Conservation (phyloP, 92 coral and sea anemone genomes). For the Hydrozoanthus gracilis region DNA sequence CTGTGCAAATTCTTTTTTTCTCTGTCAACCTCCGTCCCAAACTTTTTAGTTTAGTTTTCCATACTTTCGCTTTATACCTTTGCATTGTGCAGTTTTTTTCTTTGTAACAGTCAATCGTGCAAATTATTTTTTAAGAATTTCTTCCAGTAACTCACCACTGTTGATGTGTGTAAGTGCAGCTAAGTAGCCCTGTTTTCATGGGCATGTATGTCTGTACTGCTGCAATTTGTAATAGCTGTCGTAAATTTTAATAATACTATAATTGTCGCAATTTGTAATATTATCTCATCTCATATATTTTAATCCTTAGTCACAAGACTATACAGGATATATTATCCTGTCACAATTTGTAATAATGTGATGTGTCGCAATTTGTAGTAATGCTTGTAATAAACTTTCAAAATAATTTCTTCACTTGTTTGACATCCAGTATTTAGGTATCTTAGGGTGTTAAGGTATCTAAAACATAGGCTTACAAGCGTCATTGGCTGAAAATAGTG, state of each 20-base stretch:
- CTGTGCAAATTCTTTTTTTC: not conserved
- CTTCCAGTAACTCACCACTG: constrained; percentile 10
- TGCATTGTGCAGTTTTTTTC: constrained; percentile 7
- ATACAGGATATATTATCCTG: constrained; percentile 6
- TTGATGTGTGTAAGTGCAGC: not conserved
- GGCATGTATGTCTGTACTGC: constrained; percentile 10
- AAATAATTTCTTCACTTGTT: not conserved
- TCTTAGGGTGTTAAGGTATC: constrained; percentile 8
- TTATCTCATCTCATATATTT: constrained; percentile 5
- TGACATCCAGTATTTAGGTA: constrained; percentile 7
- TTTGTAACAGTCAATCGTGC: constrained; percentile 8
- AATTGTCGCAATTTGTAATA: constrained; percentile 6
- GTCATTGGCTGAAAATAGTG: not conserved
- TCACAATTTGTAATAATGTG: constrained; percentile 6
- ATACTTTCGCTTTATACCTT: constrained; percentile 3
- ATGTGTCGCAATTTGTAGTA: constrained; percentile 7
- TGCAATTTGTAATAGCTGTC: constrained; percentile 7
- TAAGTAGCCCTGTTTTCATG: constrained; percentile 4
- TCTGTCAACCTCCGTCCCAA: not conserved
- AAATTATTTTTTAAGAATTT: not conserved
- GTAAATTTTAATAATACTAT: constrained; percentile 3
- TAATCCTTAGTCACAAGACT: constrained; percentile 7
- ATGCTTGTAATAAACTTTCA: not conserved
- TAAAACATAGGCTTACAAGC: not conserved
- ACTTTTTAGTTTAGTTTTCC: not conserved